Conservation (phyloP, 2,113 vertebrate genomes). For the Pitta sordida region DNA sequence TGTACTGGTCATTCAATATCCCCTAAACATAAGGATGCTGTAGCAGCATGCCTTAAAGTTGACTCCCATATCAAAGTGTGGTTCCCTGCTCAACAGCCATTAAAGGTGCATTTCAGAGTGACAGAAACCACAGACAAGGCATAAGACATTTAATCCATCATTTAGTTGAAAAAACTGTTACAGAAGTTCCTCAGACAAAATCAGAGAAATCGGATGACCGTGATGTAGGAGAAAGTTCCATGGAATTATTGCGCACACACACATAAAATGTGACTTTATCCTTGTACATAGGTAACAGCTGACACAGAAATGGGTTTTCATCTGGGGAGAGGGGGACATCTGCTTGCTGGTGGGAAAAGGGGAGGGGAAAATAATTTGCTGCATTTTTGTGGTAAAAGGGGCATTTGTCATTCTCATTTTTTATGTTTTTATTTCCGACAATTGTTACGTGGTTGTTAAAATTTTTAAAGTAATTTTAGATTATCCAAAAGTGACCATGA, state of each 20-base stretch:
- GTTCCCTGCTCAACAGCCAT: not conserved
- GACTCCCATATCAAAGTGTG: not conserved
- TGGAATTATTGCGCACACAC: not conserved
- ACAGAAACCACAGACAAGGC: not conserved
- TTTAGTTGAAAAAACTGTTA: not conserved
- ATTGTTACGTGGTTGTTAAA: conserved; percentile 53
- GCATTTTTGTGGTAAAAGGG: not conserved
- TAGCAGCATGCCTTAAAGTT: not conserved
- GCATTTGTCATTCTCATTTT: not conserved
- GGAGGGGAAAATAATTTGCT: not conserved
- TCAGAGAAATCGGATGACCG: not conserved
- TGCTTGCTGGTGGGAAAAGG: not conserved
- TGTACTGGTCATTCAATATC: not conserved
- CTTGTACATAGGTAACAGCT: not conserved
- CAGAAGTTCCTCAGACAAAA: not conserved
- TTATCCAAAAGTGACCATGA: conserved; percentile 66
- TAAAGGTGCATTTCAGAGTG: not conserved
- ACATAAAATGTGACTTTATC: not conserved
- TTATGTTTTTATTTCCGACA: conserved; percentile 1
- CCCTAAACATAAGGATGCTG: not conserved
- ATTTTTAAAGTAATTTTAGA: conserved; percentile 25
- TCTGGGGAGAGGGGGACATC: not conserved
- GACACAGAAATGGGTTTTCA: not conserved
- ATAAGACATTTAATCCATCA: not conserved
- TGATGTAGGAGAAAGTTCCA: not conserved